Percentiles rank a stretch among this genome's conserved stretches.
Evolutionary conservation across 1,140 invertebrate genomes (phyloP).

Genomic region (Apis florea): DNA sequence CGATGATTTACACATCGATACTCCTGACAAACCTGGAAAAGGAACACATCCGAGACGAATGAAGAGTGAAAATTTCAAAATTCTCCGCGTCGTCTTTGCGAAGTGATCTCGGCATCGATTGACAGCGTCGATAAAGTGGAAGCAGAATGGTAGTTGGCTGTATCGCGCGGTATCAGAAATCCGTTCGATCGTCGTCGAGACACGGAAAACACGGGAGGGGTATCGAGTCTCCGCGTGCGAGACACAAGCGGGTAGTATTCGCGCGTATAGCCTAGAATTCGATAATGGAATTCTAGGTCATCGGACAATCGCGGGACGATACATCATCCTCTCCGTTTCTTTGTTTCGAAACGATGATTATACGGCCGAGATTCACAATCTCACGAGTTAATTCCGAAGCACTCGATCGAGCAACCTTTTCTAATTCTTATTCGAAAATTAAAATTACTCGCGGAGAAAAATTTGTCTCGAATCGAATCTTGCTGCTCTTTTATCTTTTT

Average conservation of each 20-base stretch:
- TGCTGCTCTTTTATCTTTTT: too few species aligned
- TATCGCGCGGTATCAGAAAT: conserved; percentile 20
- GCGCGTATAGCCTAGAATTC: conserved; percentile 50
- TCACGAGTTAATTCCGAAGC: background rate
- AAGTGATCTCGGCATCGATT: too few species aligned
- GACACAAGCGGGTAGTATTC: background rate
- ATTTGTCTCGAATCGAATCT: too few species aligned
- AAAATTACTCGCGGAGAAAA: too few species aligned
- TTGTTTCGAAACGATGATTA: conserved; percentile 27
- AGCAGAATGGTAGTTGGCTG: background rate
- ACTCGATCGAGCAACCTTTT: background rate
- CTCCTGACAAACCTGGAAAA: too few species aligned
- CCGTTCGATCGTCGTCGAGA: conserved; percentile 9
- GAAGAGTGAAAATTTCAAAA: too few species aligned
- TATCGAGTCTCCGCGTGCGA: conserved; percentile 24
- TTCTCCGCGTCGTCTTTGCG: too few species aligned
- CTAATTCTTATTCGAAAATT: too few species aligned
- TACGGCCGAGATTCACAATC: conserved; percentile 3
- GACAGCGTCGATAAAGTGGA: background rate
- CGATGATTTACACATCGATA: too few species aligned
- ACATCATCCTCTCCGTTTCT: background rate
- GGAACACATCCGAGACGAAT: too few species aligned
- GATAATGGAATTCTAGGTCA: conserved; percentile 64
- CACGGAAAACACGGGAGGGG: conserved; percentile 28
- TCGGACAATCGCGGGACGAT: conserved; percentile 40